phyloP scores from a whole-genome alignment of 1,140 invertebrate genomes.

The Chymomyza costata region DNA sequence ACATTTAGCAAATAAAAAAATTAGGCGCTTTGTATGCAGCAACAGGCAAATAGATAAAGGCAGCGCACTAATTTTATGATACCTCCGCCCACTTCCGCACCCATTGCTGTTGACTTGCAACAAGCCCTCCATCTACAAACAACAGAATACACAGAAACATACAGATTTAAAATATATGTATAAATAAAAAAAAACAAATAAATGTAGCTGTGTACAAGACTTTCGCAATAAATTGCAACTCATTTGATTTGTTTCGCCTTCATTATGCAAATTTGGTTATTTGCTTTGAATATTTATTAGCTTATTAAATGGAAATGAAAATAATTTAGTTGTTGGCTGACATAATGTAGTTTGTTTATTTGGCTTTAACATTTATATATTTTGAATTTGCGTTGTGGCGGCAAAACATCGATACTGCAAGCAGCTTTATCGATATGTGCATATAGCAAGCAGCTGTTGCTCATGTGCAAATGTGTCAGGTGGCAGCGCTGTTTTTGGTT shows the following conservation, averaged over 20 bases:
- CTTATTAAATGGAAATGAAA: conserved; percentile 33
- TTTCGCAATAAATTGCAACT: conserved; percentile 55
- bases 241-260: conserved; percentile 59
- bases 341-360: too few species aligned
- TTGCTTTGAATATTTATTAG: conserved; percentile 61
- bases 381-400: conserved; percentile 17
- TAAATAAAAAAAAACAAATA: too few species aligned
- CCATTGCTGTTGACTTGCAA: conserved; percentile 9
- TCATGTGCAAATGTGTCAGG: too few species aligned
- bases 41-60: conserved; percentile 30
- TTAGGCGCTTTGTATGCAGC: conserved; percentile 61
- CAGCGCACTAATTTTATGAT: conserved; percentile 40
- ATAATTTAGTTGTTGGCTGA: conserved; percentile 22
- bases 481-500: too few species aligned
- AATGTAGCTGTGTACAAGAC: too few species aligned
- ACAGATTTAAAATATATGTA: too few species aligned
- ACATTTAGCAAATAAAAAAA: conserved; percentile 34
- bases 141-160: not conserved
- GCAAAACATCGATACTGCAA: conserved; percentile 15
- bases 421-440: conserved; percentile 5
- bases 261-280: conserved; percentile 52
- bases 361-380: too few species aligned
- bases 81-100: conserved; percentile 46
- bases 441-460: not conserved
- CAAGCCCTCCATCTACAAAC: not conserved